Conservation (phyloP, 1,140 invertebrate genomes). For the Aculops lycopersici region DNA sequence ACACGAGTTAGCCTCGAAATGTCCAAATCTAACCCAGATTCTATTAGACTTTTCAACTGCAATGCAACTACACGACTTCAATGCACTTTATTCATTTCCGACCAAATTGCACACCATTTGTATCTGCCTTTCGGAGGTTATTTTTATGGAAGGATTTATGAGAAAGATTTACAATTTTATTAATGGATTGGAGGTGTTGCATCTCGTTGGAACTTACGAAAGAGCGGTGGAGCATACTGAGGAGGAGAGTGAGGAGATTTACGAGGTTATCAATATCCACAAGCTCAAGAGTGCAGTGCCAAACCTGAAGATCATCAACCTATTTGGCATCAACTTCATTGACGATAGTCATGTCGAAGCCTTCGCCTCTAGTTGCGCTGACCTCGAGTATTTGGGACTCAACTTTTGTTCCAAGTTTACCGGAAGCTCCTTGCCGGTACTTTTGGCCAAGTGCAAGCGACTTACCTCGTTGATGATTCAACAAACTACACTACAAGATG, state of each 20-base stretch:
- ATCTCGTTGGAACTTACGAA: slow-evolving; percentile 96
- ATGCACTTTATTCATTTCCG: slow-evolving; percentile 87
- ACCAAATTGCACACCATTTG: slow-evolving; percentile 87
- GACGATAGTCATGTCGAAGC: slow-evolving; percentile 96
- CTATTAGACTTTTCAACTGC: slow-evolving; percentile 86
- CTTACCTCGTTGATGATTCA: slow-evolving; percentile 72
- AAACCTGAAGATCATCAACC: slow-evolving; percentile 68
- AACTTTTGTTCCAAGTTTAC: slow-evolving; percentile 89
- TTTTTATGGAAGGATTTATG: slow-evolving; percentile 99
- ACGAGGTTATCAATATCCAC: slow-evolving; percentile 96
- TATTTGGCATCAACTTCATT: slow-evolving; percentile 89
- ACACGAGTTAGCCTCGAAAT: slow-evolving; percentile 82
- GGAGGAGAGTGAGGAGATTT: slow-evolving; percentile 96
- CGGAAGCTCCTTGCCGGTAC: slow-evolving; percentile 70
- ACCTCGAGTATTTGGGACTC: slow-evolving; percentile 79
- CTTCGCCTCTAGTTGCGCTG: slow-evolving; percentile 32
- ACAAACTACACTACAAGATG: slow-evolving; percentile 52
- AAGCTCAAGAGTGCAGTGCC: slow-evolving; percentile 84
- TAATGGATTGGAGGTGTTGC: slow-evolving; percentile 86
- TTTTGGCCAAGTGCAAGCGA: slow-evolving; percentile 70
- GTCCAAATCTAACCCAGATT: slow-evolving; percentile 87
- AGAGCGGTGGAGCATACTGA: slow-evolving; percentile 33
- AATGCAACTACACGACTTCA: slow-evolving; percentile 97
- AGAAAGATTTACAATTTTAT: slow-evolving; percentile 98
- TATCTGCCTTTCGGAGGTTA: slow-evolving; percentile 90